These are phyloP conservation scores for Drosophila mojavensis DNA, from an alignment of 1,140 invertebrate genomes.

Conservation along the genomic window DNA sequence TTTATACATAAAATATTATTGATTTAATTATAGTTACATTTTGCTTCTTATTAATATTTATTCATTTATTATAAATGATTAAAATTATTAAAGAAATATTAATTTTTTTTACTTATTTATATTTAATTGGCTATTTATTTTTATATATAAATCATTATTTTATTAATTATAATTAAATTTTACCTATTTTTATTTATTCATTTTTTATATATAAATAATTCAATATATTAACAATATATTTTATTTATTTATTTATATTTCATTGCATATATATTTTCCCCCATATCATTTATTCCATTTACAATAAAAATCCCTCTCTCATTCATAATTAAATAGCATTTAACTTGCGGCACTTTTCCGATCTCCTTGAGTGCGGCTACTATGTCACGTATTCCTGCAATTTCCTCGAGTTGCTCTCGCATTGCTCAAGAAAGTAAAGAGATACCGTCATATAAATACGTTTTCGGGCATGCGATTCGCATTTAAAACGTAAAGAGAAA, in stretches of 20 bases:
- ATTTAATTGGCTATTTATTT: too few species aligned
- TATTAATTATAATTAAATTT: background rate
- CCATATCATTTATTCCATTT: background rate
- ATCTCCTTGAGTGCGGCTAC: background rate
- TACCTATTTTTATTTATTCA: background rate
- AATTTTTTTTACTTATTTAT: too few species aligned
- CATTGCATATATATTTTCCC: background rate
- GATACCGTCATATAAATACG: constrained; percentile 26
- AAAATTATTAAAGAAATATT: too few species aligned
- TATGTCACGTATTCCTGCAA: constrained; percentile 46
- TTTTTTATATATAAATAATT: background rate
- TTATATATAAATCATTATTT: too few species aligned
- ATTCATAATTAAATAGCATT: background rate
- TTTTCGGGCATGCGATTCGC: constrained; percentile 37
- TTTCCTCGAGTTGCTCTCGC: constrained; percentile 45
- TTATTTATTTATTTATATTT: background rate
- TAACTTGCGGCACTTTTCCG: background rate
- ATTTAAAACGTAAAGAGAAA: constrained; percentile 45
- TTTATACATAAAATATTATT: too few species aligned
- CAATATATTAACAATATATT: background rate
- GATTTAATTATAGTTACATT: too few species aligned
- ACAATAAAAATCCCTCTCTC: too few species aligned
- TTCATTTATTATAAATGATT: too few species aligned
- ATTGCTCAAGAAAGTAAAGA: background rate
- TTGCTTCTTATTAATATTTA: too few species aligned